Conservation (phyloP, 2,888 invertebrate species). For the Xanthia icteritia region DNA sequence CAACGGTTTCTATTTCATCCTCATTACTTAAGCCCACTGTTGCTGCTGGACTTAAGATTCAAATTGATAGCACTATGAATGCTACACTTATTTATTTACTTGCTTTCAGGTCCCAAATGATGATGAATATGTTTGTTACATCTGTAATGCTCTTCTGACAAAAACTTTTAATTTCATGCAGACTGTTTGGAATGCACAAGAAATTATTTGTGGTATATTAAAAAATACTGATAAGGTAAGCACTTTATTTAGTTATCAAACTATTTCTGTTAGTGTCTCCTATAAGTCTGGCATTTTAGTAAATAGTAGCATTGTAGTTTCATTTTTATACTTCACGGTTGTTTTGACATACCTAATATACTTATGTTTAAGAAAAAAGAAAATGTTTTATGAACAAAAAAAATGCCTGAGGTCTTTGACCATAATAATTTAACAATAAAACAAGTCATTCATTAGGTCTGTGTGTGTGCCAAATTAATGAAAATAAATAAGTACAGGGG, state of each 20-base stretch:
- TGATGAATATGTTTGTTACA: slow-evolving; percentile 32
- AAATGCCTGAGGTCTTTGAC: neutral
- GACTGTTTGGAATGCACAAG: slow-evolving; percentile 37
- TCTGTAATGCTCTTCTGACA: slow-evolving; percentile 29
- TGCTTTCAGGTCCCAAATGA: slow-evolving; percentile 37
- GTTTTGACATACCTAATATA: neutral
- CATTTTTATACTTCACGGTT: neutral
- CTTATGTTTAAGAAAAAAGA: too few species aligned
- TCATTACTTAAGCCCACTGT: neutral
- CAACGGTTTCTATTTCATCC: neutral
- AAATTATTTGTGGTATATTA: slow-evolving; percentile 11
- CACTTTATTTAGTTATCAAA: neutral
- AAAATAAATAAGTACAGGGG: neutral
- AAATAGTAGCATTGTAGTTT: neutral
- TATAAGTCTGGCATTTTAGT: neutral
- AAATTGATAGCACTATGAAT: neutral
- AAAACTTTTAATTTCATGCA: slow-evolving; percentile 33
- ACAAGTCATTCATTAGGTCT: neutral
- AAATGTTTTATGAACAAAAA: too few species aligned
- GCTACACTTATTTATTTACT: neutral
- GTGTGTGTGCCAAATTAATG: neutral
- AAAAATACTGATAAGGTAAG: slow-evolving; percentile 13
- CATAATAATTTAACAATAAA: neutral
- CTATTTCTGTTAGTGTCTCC: neutral
- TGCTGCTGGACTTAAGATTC: neutral